Conservation (phyloP, 2,888 invertebrate species). For the Amiota mariae region DNA sequence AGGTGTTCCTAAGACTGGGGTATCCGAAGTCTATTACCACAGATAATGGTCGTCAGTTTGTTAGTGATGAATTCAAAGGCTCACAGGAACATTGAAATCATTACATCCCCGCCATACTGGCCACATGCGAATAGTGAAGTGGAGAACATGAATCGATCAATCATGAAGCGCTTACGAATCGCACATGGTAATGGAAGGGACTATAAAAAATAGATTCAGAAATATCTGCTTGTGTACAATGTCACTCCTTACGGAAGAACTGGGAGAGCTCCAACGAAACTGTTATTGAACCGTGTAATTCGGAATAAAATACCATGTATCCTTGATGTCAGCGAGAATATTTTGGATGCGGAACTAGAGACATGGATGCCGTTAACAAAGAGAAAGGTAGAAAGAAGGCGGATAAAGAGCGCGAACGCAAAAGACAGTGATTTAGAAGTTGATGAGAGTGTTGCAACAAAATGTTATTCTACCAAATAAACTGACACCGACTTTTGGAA, state of each 20-base stretch:
- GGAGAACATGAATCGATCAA: background rate
- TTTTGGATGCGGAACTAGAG: too few species aligned
- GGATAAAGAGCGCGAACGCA: too few species aligned
- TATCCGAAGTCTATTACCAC: background rate
- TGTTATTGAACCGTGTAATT: background rate
- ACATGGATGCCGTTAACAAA: too few species aligned
- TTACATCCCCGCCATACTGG: background rate
- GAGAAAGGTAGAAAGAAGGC: too few species aligned
- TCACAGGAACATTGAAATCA: background rate
- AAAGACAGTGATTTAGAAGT: too few species aligned
- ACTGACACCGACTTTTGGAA: too few species aligned
- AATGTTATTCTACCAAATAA: too few species aligned
- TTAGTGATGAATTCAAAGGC: slow-evolving; percentile 1
- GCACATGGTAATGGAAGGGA: too few species aligned
- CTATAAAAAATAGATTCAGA: background rate
- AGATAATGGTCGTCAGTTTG: background rate
- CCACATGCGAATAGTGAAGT: too few species aligned
- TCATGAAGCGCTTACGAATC: background rate
- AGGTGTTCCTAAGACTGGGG: too few species aligned
- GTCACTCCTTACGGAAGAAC: background rate
- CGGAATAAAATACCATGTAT: background rate
- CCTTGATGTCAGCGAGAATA: too few species aligned
- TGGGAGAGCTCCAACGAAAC: background rate
- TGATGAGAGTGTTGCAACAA: too few species aligned
- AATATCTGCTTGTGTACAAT: background rate